These are phyloP conservation scores for Leucoraja ocellata DNA, from an alignment of 2,797 vertebrate genomes.

Conservation along the genomic window DNA sequence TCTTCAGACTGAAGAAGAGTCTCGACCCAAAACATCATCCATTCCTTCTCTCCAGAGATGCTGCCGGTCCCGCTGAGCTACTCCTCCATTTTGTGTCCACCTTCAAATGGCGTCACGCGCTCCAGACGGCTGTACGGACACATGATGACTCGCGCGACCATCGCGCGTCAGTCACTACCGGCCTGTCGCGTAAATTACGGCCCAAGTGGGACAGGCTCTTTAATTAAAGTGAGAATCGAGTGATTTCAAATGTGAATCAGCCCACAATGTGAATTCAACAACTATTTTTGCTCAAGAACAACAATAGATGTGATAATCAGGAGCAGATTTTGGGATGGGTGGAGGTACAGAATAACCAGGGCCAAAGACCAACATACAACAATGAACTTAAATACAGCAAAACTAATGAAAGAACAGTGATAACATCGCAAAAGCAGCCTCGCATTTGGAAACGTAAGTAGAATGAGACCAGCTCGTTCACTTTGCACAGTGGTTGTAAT, in stretches of 20 bases:
- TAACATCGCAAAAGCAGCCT: not conserved
- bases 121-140: no score
- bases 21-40: no score
- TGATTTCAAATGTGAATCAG: not conserved
- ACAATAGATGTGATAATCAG: not conserved
- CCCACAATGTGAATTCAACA: not conserved
- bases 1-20: no score
- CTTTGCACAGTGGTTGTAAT: not conserved
- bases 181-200: no score
- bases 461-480: not conserved
- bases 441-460: not conserved
- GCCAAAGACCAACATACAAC: not conserved
- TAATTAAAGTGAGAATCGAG: not conserved
- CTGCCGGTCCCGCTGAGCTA: no score
- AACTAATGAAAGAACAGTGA: not conserved
- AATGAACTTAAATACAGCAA: not conserved
- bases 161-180: no score
- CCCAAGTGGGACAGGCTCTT: no score
- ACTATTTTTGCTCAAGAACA: not conserved
- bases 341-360: not conserved
- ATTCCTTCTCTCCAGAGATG: no score
- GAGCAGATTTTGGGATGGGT: not conserved
- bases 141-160: no score
- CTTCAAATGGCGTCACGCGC: no score
- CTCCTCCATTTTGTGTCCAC: no score